Percentiles rank a stretch among this genome's conserved stretches.
Evolutionary conservation across 1,140 invertebrate species (phyloP).

Genomic region (Brevipalpus yothersi): DNA sequence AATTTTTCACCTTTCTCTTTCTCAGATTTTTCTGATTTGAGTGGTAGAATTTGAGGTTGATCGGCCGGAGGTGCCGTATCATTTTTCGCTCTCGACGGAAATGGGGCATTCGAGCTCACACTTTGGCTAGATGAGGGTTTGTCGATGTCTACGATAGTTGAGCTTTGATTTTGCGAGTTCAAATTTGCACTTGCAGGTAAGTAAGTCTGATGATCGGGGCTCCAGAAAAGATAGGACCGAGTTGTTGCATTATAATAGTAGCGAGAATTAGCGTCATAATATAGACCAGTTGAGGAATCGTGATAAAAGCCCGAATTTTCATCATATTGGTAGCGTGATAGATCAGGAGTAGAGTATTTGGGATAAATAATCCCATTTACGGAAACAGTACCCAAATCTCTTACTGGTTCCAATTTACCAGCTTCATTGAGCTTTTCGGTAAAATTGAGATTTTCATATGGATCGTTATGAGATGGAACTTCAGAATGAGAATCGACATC

Average conservation of each 20-base stretch:
- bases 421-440: neutral
- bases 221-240: conserved; percentile 86
- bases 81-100: neutral
- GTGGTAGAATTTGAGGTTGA: conserved; percentile 2
- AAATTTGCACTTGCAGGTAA: conserved; percentile 28
- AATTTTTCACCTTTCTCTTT: conserved; percentile 22
- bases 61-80: no score
- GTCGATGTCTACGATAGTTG: no score
- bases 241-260: conserved; percentile 61
- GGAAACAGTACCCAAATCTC: conserved; percentile 9
- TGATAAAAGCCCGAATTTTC: conserved; percentile 89
- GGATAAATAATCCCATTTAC: conserved; percentile 11
- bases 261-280: conserved; percentile 83
- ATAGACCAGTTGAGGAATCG: conserved; percentile 67
- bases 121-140: no score
- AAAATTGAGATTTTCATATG: conserved; percentile 11
- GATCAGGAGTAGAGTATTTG: conserved; percentile 40
- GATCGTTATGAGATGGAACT: neutral
- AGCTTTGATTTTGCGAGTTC: neutral
- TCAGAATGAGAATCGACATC: neutral
- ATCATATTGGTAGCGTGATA: conserved; percentile 74
- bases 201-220: conserved; percentile 51
- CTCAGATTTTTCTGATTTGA: conserved; percentile 10
- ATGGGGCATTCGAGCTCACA: neutral
- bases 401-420: conserved; percentile 5